Conservation (phyloP, 2,113 vertebrate species). For the Notiomystis cincta region DNA sequence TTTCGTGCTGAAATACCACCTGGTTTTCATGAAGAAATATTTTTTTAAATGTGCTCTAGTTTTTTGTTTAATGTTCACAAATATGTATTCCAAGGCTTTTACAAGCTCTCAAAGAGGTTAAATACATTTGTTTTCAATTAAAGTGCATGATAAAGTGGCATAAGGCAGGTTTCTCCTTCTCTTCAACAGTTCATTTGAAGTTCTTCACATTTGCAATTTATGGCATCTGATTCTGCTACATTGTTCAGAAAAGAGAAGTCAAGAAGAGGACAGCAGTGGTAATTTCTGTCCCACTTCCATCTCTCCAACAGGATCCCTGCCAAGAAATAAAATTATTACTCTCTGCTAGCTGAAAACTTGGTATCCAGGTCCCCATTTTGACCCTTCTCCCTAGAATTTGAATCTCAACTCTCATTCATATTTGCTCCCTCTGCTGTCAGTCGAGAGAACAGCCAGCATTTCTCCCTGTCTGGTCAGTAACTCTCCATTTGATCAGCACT, state of each 20-base stretch:
- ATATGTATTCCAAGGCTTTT: neutral
- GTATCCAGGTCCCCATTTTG: neutral
- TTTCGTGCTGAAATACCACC: neutral
- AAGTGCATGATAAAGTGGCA: neutral
- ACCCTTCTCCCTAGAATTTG: neutral
- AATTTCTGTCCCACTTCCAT: neutral
- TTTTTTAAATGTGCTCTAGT: accelerated
- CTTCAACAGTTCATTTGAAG: neutral
- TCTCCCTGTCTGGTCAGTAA: neutral
- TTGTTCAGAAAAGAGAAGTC: accelerated
- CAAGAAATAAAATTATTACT: neutral
- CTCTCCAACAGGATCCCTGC: neutral
- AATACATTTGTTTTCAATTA: neutral
- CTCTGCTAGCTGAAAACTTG: neutral
- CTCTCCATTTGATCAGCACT: neutral
- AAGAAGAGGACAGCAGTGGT: neutral
- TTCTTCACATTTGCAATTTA: neutral
- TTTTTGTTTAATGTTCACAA: neutral
- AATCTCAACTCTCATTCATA: neutral
- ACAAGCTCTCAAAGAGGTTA: neutral
- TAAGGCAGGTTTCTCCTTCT: neutral
- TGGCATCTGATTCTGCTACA: neutral
- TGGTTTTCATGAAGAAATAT: accelerated
- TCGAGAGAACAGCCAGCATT: neutral
- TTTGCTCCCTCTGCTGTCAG: neutral